Percentiles rank a stretch among this genome's conserved stretches.
Evolutionary conservation across 2,113 vertebrate genomes (phyloP).

Genomic region (Phaethornis superciliosus): DNA sequence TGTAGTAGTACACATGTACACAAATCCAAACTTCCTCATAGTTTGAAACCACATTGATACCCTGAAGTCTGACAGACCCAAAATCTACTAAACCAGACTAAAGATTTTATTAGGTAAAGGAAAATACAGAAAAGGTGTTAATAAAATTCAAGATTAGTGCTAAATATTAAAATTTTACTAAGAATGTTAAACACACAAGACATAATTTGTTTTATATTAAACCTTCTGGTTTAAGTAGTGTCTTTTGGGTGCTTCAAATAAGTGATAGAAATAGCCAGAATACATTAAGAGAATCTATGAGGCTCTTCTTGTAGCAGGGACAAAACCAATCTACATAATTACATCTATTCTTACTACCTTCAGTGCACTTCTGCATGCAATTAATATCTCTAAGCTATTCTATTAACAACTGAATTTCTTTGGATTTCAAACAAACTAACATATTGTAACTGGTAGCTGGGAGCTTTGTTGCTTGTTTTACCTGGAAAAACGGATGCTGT

Average conservation of each 20-base stretch:
- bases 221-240: background rate
- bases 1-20: fast-evolving
- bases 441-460: background rate
- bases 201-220: background rate
- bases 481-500: slow-evolving; percentile 96
- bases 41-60: background rate
- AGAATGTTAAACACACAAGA: background rate
- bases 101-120: background rate
- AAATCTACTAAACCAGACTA: background rate
- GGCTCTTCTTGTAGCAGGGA: background rate
- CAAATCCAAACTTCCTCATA: background rate
- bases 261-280: background rate
- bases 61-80: background rate
- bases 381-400: background rate
- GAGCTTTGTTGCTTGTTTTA: slow-evolving; percentile 52
- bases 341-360: background rate
- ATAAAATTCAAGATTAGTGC: background rate
- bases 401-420: background rate
- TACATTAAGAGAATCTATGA: background rate
- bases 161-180: background rate
- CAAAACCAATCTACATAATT: background rate
- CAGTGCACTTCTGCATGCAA: background rate
- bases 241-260: background rate
- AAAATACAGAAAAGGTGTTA: background rate
- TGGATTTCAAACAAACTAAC: background rate